Base-by-base conservation (phyloP, 1,140 invertebrate species). In the Thaumetopoea pityocampa region DNA sequence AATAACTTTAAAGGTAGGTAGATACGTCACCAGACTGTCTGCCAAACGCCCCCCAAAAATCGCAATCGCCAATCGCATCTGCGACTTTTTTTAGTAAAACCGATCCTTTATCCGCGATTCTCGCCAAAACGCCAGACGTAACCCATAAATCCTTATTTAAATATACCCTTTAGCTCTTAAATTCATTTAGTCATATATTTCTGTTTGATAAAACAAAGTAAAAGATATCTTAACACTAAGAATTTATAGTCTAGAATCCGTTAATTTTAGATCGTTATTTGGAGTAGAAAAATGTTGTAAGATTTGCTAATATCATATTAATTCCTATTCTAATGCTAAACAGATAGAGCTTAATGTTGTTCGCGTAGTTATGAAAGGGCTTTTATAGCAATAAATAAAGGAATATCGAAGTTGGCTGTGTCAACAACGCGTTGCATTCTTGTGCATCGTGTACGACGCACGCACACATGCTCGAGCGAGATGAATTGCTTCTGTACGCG, bases 301-400 rank as follows among this genome's bases (percentile, higher is more conserved):
- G 51, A 49, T 27, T 53, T 26, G 20, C 28, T 2, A 15, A 10
- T 0, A 6, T 4, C 8, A 30, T 40, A 15, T 0, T 2, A 52
- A 50, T 41, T 41, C 50, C 6, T 19, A 32, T 43, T 45, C 30
- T 54, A 32, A n/a, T 0, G 0, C 0, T 4, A 3, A 9, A n/a
- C 0, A 0, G 0, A 16, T 64, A 68, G 38, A 30, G 62, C 66
- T 33, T 18, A 40, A 23, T 49, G 36, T 68, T 1, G 5, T 26
- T 11, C 28, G 33, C 3, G 2, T 8, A 4, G 22, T n/a, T 38
- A 22, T 49, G 36, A 66, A 74, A 67, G 62, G 69, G 71, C 74
- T 79, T 82, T 80, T 78, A 77, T 80, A 79, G 79, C 65, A 73
- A 83, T 83, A 83, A 83, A 83, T 83, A 83, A 83, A 83, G 76